Evolutionary conservation across 2,113 vertebrate species (phyloP), one percentile per base, ranked within the genome.

Genomic region (Neopipo cinnamomea): DNA sequence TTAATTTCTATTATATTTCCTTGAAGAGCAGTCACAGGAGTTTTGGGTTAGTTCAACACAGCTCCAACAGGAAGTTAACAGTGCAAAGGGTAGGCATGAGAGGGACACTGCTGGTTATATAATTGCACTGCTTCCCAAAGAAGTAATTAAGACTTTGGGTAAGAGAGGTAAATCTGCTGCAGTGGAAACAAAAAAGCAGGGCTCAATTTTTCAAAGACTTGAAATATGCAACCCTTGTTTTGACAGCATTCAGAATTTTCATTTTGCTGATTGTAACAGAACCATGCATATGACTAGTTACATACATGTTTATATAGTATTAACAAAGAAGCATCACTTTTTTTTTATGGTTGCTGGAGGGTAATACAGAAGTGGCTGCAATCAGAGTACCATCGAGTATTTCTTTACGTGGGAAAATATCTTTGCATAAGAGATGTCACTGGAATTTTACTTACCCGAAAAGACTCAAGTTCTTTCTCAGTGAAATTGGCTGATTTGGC

Each of bases 401-500:
- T 79, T 89, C 55, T 82, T 80, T 28, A 78, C 2, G 4, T 18
- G 20, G 49, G 31, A 68, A 87, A 79, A 17, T 37, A 78, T 3
- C 35, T 85, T 83, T 62, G 30, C 22, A 1, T 52, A 63, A 21
- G 33, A 68, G 44, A 75, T 58, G 15, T 41, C 71, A 56, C 33
- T 33, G 58, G 41, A 95, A 68, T 87, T 82, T 14, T 52, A 28
- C 74, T 96, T 80, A 99, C 99, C 98, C 99, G 99, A 33, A 99
- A 98, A n/a, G 99, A 99, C 65, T 99, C 99, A 41, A 99, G 98
- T 85, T 99, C 99, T 11, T 99, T 98, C 35, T 98, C 95, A 1
- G 97, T 99, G 76, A 99, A 98, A 97, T 99, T 99, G 63, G 98
- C 95, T 8, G 98, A 97, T 97, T 98, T 98, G 39, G 99, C 99